Evolutionary conservation across 2,888 invertebrate genomes (phyloP), one percentile per base, ranked within the genome.

Genomic region (Deilephila elpenor): DNA sequence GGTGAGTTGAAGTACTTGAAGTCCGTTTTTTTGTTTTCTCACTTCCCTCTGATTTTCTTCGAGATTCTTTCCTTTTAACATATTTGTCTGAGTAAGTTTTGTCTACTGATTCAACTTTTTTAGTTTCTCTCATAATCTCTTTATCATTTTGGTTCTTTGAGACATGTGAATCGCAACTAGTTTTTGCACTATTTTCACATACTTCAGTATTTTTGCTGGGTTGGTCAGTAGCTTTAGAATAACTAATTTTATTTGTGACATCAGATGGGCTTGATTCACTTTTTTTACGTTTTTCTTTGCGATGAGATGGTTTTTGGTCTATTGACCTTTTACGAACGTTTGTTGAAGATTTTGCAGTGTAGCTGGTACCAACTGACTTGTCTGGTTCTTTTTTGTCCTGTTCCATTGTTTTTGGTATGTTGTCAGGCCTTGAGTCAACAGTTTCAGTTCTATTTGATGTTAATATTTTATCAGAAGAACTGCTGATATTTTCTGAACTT

Each of bases 221-320:
- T 86, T 32, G 84, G 78, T 79, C 71, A 85, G 83, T 75, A 79
- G n/a, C 56, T 5, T 56, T 56, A 5, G 56, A n/a, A 56, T n/a
- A n/a, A 19, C 77, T 44, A 83, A 84, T 84, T 78, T 85, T 89
- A 75, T 86, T 84, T 64, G 83, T 75, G 67, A 80, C 82, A 25
- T 88, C 86, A 32, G 78, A 73, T 29, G 79, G 80, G 76, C 76
- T 78, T 17, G 81, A 78, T 74, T 90, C 89, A 78, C 84, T 85
- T 93, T 93, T 94, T 81, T 93, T 94, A 44, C 93, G 89, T 84
- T 94, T 94, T 86, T 94, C 94, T 86, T 94, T 94, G 62, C 94
- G 90, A 80, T 94, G 94, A 25, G 91, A 88, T 60, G 93, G 92
- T 81, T 87, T 91, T 82, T 93, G 90, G 32, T 94, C 93, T 75